Base-by-base conservation (phyloP, 2,797 vertebrate genomes). In the Rhinatrema bivittatum region DNA sequence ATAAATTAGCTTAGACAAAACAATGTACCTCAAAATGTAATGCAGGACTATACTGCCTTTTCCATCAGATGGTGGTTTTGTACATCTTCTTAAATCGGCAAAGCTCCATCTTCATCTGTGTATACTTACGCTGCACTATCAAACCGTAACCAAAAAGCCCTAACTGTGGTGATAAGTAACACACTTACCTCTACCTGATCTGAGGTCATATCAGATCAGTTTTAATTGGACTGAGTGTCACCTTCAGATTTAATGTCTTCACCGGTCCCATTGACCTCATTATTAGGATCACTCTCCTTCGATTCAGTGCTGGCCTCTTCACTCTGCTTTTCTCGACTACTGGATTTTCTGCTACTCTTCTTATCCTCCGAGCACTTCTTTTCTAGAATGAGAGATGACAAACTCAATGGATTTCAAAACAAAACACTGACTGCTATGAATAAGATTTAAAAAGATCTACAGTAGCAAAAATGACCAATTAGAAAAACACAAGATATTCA, bases 211-310 rank as follows among this genome's bases (percentile, higher is more conserved):
- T 97, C 94, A 99, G 94, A 99, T 98, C 94, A 97, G 95, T 99
- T 97, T 99, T 98, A 99, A 99, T 97, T 98, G 95, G 95, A 99
- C 94, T 98, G 95, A 97, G 94, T 99, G 95, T 99, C 94, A 99
- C 95, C 94, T 99, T 99, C 94, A 97, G 93, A 99, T 88, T 96
- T 94, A 85, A 92, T 87, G 90, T 94, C 91, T 94, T 95, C 86
- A 56, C 67, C 79, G 86, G 86, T 91, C 89, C 93, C 94, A 78
- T 97, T 98, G 81, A 95, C 85, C 85, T 92, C 89, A 79, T 84
- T 88, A 84, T 90, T 87, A 77, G 87, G 62, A 75, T 90, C 89
- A 33, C 79, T 85, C 82, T 94, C 93, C 91, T 90, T 91, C 65
- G 84, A 81, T 68, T 94, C 89, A 66, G 70, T 78, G 82, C 93